Base-by-base conservation (phyloP, 2,888 invertebrate species). In the Polietes domitor region DNA sequence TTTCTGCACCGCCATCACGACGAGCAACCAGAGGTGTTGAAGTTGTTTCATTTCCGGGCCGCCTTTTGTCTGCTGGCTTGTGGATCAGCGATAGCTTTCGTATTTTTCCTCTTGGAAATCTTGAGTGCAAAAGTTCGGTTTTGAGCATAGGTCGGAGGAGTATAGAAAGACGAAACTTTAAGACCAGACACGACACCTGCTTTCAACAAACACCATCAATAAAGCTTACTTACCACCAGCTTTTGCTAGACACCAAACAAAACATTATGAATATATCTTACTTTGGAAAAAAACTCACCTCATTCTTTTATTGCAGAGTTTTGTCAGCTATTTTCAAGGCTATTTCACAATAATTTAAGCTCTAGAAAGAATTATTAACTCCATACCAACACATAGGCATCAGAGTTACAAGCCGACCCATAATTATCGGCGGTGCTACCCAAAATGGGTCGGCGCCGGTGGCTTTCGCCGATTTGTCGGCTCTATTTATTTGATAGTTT, bases 241-340 rank as follows among this genome's bases (percentile, higher is more conserved):
- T 53, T n/a, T 26, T 83, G 83, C 83, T 4, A 17, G n/a, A 75
- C 53, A n/a, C 58, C 0, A 77, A 47, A n/a, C n/a, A 7, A 37
- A 41, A 50, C 24, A 1, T 50, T 12, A 21, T 37, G 58, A n/a
- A n/a, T n/a, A n/a, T n/a, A n/a, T n/a, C n/a, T n/a, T n/a, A n/a
- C n/a, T n/a, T n/a, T n/a, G n/a, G n/a, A n/a, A n/a, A 6, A 0
- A 84, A 73, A 88, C 90, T 91, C 89, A 95, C 95, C 93, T 94
- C 94, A 90, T 94, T 92, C 93, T 94, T 94, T 91, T 95, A 94
- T 91, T 95, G 95, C 92, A 95, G 93, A 90, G 93, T 93, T 92
- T 93, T 94, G 88, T 94, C 95, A 77, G 93, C 93, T 89, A 94
- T 93, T 89, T 94, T 95, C 87, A 95, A 93, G 90, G 93, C 93